phyloP scores from a whole-genome alignment of 2,113 vertebrate genomes.

The Cebidichthys violaceus region DNA sequence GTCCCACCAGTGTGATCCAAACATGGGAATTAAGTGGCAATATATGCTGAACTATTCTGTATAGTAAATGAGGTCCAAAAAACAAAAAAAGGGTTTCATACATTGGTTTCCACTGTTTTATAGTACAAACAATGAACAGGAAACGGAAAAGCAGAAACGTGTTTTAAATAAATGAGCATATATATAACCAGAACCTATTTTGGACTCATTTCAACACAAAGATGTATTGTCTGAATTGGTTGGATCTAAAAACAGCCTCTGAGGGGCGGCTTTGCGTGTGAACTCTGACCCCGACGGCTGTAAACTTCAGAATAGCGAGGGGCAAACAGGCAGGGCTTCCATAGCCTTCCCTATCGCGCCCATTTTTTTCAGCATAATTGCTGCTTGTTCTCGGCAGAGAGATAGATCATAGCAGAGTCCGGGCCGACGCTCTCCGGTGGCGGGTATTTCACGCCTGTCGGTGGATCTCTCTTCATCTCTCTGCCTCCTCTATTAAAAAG shows the following conservation, averaged over 20 bases:
- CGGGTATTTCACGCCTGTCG: conserved; percentile 76
- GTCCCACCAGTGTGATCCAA: conserved; percentile 27
- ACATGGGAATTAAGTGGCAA: conserved; percentile 46
- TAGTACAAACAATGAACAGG: conserved; percentile 35
- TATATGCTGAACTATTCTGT: background rate
- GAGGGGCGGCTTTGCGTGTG: conserved; percentile 45
- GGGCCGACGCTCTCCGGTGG: conserved; percentile 63
- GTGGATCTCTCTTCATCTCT: conserved; percentile 57
- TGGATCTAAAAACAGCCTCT: conserved; percentile 52
- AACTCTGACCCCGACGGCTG: conserved; percentile 62
- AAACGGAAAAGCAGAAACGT: conserved; percentile 30
- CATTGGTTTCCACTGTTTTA: conserved; percentile 18
- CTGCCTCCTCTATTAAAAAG: conserved; percentile 66
- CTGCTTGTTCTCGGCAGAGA: conserved; percentile 76
- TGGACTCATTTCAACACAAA: conserved; percentile 51
- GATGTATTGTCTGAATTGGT: conserved; percentile 51
- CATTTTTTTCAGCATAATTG: conserved; percentile 71
- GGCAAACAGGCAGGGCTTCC: conserved; percentile 45
- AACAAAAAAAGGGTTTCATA: background rate
- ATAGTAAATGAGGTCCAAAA: conserved; percentile 2
- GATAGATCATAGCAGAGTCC: conserved; percentile 75
- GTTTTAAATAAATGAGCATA: conserved; percentile 4
- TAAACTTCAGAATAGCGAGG: conserved; percentile 50
- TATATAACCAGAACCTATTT: conserved; percentile 7
- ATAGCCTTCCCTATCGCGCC: conserved; percentile 42